These are phyloP conservation scores for Cephus nigrinus DNA, from an alignment of 2,888 invertebrate species.

Conservation along the genomic window DNA sequence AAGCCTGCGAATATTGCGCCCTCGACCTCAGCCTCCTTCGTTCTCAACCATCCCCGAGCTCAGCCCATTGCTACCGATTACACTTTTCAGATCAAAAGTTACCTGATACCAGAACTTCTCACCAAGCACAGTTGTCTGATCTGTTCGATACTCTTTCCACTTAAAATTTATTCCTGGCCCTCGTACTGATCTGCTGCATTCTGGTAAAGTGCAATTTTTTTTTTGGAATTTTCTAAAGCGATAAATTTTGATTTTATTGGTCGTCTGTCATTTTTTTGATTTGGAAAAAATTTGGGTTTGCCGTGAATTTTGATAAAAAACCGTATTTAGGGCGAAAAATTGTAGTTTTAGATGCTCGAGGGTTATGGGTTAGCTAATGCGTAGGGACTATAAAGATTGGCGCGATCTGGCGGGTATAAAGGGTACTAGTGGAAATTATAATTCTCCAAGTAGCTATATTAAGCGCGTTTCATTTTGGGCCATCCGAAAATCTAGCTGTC, in stretches of 20 bases:
- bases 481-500: background rate
- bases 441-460: background rate
- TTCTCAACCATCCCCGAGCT: slow-evolving; percentile 9
- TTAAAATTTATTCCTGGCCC: background rate
- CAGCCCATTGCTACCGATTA: slow-evolving; percentile 45
- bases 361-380: background rate
- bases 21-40: slow-evolving; percentile 7
- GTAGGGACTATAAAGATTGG: no score
- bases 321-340: background rate
- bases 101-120: slow-evolving; percentile 48
- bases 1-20: slow-evolving; percentile 45
- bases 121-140: background rate
- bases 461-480: background rate
- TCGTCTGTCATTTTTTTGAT: background rate
- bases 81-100: slow-evolving; percentile 63
- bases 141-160: background rate
- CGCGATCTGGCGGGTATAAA: no score
- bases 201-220: rapidly evolving
- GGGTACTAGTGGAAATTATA: background rate
- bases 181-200: background rate
- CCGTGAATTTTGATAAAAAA: background rate
- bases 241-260: no score
- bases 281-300: background rate
- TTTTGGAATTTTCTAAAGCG: no score
- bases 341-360: background rate